phyloP scores from a whole-genome alignment of 2,888 invertebrate genomes.

The Lysandra coridon region DNA sequence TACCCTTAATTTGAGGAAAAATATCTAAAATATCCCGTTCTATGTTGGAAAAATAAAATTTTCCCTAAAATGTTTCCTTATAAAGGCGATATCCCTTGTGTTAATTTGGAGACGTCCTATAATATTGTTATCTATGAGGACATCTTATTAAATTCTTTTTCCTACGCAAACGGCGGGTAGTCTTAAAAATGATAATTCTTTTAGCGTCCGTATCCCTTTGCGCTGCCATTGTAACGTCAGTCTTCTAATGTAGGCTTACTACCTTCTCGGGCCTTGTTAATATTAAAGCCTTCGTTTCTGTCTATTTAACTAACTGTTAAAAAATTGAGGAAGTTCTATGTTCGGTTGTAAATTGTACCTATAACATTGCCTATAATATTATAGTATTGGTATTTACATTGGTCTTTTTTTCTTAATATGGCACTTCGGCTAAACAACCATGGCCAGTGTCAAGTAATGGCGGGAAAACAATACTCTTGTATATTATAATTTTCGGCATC shows the following conservation, averaged over 20 bases:
- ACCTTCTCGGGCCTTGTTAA: neutral
- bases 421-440: too few species aligned
- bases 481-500: too few species aligned
- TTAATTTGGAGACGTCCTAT: slow-evolving; percentile 26
- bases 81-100: neutral
- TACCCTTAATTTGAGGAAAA: slow-evolving; percentile 8
- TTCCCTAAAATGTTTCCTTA: slow-evolving; percentile 19
- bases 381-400: too few species aligned
- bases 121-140: slow-evolving; percentile 48
- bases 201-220: slow-evolving; percentile 29
- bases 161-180: slow-evolving; percentile 45
- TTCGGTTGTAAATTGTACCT: too few species aligned
- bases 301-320: neutral
- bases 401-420: too few species aligned
- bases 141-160: slow-evolving; percentile 52
- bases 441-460: too few species aligned
- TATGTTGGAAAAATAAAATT: neutral
- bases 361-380: too few species aligned
- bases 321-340: neutral
- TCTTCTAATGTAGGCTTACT: slow-evolving; percentile 35
- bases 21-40: neutral
- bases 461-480: too few species aligned
- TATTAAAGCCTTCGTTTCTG: neutral
- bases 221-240: slow-evolving; percentile 51
- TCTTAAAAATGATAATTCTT: slow-evolving; percentile 40